Conservation (phyloP, 2,113 vertebrate species). For the Bothrops jararaca region DNA sequence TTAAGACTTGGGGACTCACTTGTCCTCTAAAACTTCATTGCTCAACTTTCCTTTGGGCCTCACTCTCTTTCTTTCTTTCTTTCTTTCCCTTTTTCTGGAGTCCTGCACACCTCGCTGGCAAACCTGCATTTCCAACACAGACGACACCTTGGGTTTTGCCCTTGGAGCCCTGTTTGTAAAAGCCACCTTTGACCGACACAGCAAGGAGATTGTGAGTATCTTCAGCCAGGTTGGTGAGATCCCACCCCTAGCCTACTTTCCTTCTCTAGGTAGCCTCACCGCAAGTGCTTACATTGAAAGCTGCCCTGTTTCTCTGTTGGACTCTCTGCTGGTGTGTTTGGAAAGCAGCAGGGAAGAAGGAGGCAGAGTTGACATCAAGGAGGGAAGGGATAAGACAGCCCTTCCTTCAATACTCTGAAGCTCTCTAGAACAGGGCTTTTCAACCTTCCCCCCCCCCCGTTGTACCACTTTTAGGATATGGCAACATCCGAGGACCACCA, state of each 20-base stretch:
- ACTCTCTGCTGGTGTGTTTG: not conserved
- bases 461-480: too few species aligned
- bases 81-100: conserved; percentile 66
- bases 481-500: too few species aligned
- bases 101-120: conserved; percentile 96
- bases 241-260: not conserved
- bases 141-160: conserved; percentile 93
- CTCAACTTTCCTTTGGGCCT: conserved; percentile 19
- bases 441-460: too few species aligned
- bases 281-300: too few species aligned
- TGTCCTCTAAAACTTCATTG: not conserved
- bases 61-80: not conserved
- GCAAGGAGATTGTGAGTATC: conserved; percentile 89
- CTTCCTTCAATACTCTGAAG: too few species aligned
- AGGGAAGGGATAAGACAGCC: not conserved
- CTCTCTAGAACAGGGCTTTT: too few species aligned
- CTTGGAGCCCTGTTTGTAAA: conserved; percentile 95
- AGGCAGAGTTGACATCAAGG: too few species aligned
- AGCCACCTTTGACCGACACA: conserved; percentile 91
- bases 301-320: not conserved
- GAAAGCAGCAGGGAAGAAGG: not conserved
- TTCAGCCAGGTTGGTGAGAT: not conserved
- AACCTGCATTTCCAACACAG: conserved; percentile 94
- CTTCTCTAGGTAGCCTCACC: not conserved
- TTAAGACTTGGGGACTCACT: not conserved